phyloP scores from a whole-genome alignment of 2,113 vertebrate species.

The Anoplopoma fimbria region DNA sequence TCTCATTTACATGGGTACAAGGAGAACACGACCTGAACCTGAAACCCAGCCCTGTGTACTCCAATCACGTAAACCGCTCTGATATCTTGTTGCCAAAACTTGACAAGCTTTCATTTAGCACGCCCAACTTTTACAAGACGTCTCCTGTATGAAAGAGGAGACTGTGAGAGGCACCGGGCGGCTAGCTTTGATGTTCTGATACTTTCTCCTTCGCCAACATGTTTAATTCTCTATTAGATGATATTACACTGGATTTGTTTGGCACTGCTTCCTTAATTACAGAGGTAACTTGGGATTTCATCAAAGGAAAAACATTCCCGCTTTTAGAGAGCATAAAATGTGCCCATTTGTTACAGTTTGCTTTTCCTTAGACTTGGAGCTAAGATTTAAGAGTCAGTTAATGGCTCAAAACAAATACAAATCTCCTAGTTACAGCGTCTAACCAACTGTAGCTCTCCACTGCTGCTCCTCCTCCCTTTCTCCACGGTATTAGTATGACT shows the following conservation, averaged over 20 bases:
- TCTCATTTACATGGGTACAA: conserved; percentile 71
- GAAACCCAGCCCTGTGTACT: conserved; percentile 59
- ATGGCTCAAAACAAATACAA: conserved; percentile 72
- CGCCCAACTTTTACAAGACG: conserved; percentile 48
- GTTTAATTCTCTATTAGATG: conserved; percentile 65
- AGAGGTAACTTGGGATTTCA: conserved; percentile 43
- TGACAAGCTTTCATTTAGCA: conserved; percentile 71
- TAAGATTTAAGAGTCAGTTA: conserved; percentile 56
- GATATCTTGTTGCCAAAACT: conserved; percentile 76
- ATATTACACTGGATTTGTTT: conserved; percentile 55
- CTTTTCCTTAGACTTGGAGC: conserved; percentile 43
- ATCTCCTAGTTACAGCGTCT: conserved; percentile 73
- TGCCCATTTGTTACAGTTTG: conserved; percentile 11
- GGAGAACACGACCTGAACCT: conserved; percentile 58
- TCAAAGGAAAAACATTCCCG: conserved; percentile 51
- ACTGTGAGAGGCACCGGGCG: conserved; percentile 43
- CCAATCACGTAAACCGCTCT: conserved; percentile 64
- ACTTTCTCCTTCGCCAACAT: conserved; percentile 67
- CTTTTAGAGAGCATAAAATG: conserved; percentile 39
- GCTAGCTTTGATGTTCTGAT: conserved; percentile 74
- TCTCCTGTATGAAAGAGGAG: conserved; percentile 72
- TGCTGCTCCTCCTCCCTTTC: conserved; percentile 48
- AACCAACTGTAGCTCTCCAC: conserved; percentile 58
- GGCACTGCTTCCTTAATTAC: conserved; percentile 58
- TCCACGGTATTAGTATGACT: conserved; percentile 73